Evolutionary conservation across 2,797 vertebrate genomes (phyloP), one percentile per base, ranked within the genome.

Genomic region (Siniperca obscura): DNA sequence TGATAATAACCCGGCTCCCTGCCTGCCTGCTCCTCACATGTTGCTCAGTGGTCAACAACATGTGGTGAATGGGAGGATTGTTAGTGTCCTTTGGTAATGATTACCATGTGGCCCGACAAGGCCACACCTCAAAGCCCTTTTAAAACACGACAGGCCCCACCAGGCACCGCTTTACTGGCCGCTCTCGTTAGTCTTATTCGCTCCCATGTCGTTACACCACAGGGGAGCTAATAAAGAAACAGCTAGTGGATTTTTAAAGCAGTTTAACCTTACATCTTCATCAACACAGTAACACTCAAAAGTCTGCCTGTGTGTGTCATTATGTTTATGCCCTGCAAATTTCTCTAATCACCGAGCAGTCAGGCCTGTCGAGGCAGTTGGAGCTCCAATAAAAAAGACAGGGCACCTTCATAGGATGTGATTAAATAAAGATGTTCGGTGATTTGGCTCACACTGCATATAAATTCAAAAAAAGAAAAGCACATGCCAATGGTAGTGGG

Each of bases 61-160:
- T 93, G 91, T 89, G 91, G 84, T 94, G 89, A 93, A 94, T 93
- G 84, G 88, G 84, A 85, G 88, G 86, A 90, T 93, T 94, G 92
- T 95, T 89, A 67, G 88, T 83, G 85, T 93, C 86, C 85, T 87
- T 80, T 70, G 81, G 87, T 93, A 93, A 94, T 94, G 91, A 93
- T 91, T 94, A 88, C 91, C 88, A 90, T 91, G 87, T 91, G 92
- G 84, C 84, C 80, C 30, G 16, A 71, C 66, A 30, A 84, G 75
- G 81, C 87, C 87, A 84, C 92, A 72, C 88, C 88, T 80, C 90
- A 34, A 30, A 68, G 38, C 50, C 70, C 75, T 78, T 75, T 90
- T 66, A 81, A 86, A 92, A 79, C 57, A 71, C 53, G 22, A 40
- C 69, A 1, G 27, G 78, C 83, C 85, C 84, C 70, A 60, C 71